phyloP scores from a whole-genome alignment of 2,113 vertebrate genomes.

The Ellobius talpinus region DNA sequence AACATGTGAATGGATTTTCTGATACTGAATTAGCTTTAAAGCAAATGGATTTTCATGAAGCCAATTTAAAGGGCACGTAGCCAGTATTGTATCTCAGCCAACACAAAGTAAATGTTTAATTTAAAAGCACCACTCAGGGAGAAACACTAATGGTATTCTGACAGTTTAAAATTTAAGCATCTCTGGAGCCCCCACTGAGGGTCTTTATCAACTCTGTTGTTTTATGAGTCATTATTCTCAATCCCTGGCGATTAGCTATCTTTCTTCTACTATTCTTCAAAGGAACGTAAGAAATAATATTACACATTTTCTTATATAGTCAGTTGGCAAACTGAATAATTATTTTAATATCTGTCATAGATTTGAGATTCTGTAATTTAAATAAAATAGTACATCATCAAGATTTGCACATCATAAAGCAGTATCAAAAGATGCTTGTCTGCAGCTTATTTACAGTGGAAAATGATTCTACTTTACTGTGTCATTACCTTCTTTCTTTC shows the following conservation, averaged over 20 bases:
- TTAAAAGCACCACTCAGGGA: conserved; percentile 25
- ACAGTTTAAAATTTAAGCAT: conserved; percentile 40
- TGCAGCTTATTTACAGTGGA: conserved; percentile 48
- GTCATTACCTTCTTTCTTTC: conserved; percentile 75
- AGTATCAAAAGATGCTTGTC: conserved; percentile 62
- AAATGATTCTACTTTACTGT: conserved; percentile 43
- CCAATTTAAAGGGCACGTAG: conserved; percentile 53
- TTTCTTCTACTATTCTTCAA: conserved; percentile 37
- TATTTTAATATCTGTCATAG: conserved; percentile 62
- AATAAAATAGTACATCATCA: conserved; percentile 47
- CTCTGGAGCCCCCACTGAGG: not conserved
- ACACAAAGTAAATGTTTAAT: conserved; percentile 29
- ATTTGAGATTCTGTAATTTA: not conserved
- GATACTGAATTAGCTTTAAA: conserved; percentile 27
- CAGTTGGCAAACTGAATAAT: conserved; percentile 60
- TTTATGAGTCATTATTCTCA: conserved; percentile 40
- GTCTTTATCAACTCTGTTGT: conserved; percentile 47
- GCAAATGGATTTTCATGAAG: conserved; percentile 66
- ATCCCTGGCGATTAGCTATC: conserved; percentile 39
- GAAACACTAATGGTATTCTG: not conserved
- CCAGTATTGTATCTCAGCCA: conserved; percentile 34
- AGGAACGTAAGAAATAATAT: conserved; percentile 39
- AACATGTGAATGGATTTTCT: conserved; percentile 50
- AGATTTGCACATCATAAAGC: conserved; percentile 46
- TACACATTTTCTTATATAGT: conserved; percentile 56